These are phyloP conservation scores for Cryptocephalus primarius DNA, from an alignment of 2,888 invertebrate genomes.

Conservation along the genomic window DNA sequence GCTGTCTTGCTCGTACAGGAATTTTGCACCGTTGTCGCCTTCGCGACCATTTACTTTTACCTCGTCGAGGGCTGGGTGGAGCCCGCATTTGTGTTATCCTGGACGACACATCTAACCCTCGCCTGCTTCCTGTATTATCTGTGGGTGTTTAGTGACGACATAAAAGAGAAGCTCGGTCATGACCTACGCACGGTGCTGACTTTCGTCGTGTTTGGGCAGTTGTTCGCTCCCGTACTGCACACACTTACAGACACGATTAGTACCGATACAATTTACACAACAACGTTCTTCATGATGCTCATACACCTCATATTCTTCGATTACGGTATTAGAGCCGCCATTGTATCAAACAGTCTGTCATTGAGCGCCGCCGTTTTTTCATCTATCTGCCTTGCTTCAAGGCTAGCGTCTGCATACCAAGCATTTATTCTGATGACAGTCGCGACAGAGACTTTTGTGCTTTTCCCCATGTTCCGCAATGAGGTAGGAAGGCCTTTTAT, in stretches of 20 bases:
- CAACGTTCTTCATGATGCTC: constrained; percentile 77
- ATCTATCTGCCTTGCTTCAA: constrained; percentile 87
- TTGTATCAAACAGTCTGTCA: constrained; percentile 85
- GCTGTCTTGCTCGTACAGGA: constrained; percentile 72
- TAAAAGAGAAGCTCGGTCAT: constrained; percentile 34
- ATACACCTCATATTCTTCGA: constrained; percentile 87
- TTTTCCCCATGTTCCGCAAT: constrained; percentile 72
- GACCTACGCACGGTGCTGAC: constrained; percentile 71
- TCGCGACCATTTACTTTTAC: constrained; percentile 60
- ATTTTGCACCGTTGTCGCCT: constrained; percentile 64
- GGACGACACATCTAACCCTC: constrained; percentile 44
- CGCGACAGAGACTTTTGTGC: constrained; percentile 78
- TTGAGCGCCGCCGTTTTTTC: constrained; percentile 92
- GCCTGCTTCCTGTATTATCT: constrained; percentile 53
- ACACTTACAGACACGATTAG: constrained; percentile 94
- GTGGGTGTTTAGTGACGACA: constrained; percentile 17
- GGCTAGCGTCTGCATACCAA: constrained; percentile 73
- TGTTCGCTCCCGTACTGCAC: constrained; percentile 83
- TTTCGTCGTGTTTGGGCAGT: constrained; percentile 76
- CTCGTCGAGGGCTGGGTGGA: constrained; percentile 58
- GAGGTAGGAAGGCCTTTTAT: constrained; percentile 47
- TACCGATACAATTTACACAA: constrained; percentile 94
- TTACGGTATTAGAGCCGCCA: constrained; percentile 77
- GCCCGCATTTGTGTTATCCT: constrained; percentile 52
- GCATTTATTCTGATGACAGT: constrained; percentile 85